Evolutionary conservation across 2,888 invertebrate genomes (phyloP), one percentile per base, ranked within the genome.

Genomic region (Onchidella celtica): DNA sequence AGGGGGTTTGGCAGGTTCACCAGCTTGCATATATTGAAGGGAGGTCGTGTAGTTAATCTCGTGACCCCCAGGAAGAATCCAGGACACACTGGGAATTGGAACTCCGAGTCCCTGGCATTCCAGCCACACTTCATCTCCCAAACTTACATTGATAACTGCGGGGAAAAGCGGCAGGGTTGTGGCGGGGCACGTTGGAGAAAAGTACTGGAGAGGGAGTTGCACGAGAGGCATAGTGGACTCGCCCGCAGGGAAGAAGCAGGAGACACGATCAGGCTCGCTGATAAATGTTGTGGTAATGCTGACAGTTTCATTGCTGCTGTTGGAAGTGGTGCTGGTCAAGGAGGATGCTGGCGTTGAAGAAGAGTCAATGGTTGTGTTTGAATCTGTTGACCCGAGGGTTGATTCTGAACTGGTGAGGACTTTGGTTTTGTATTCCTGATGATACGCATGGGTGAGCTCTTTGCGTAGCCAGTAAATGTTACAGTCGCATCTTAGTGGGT

Each of bases 401-500:
- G 29, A 9, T 32, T 75, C 65, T 21, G 17, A 40, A 11, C 38
- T n/a, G 24, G 70, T 32, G 1, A 17, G 4, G 14, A 57, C 57
- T 27, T 68, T 69, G 38, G n/a, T 73, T 11, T 61, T 72, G 6
- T 70, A 61, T 3, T 63, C 59, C 6, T 57, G 3, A 0, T 63
- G 47, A 34, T 73, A 57, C 9, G 34, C 55, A 1, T 21, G 55
- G 24, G 40, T 36, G 1, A 81, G 69, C 47, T 81, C 81, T 55
- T 81, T 57, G 9, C 81, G 77, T 9, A 91, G 88, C 91, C 91
- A 91, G 83, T 86, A 87, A 74, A 91, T 88, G 88, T 94, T 94
- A 85, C 94, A 94, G 87, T 94, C 94, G 88, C 94, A 94, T 40
- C 88, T 89, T 2, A 94, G 86, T 6, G 93, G 94, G 85, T 94